Percentiles rank a stretch among this genome's conserved stretches.
Evolutionary conservation across 2,113 vertebrate genomes (phyloP).

Genomic region (Melanostigma gelatinosum): DNA sequence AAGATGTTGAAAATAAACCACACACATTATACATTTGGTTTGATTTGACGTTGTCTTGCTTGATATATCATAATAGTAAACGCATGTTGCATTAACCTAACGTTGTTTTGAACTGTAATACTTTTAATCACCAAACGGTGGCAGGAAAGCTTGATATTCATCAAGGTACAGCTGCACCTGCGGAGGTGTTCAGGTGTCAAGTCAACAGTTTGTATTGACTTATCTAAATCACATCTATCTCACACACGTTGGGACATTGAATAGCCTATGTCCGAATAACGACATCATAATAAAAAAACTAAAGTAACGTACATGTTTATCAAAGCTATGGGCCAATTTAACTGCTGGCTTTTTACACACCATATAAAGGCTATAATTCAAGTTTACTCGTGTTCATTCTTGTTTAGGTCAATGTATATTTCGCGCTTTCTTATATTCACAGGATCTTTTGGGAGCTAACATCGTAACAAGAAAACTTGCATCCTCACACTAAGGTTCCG

Average conservation of each 20-base stretch:
- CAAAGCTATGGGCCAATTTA: background rate
- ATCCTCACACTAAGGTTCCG: background rate
- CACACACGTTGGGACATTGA: background rate
- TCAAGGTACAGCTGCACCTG: conserved; percentile 31
- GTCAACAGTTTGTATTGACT: background rate
- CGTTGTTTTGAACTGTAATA: conserved; percentile 53
- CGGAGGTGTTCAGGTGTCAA: conserved; percentile 10
- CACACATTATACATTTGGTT: background rate
- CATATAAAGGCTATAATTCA: background rate
- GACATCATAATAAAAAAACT: background rate
- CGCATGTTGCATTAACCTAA: background rate
- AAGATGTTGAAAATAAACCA: background rate
- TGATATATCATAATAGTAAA: background rate
- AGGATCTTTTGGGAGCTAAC: background rate
- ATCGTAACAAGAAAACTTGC: background rate
- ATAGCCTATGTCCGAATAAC: background rate
- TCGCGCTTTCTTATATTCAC: background rate
- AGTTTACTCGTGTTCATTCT: background rate
- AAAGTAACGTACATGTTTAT: background rate
- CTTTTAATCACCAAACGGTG: conserved; percentile 72
- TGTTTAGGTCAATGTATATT: background rate
- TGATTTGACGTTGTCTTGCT: background rate
- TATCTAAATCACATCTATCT: background rate
- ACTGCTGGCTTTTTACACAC: background rate
- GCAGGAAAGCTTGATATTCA: conserved; percentile 64